A percentile compares a stretch with the other conserved stretches of the same genome.
phyloP scores from a whole-genome alignment of 2,888 invertebrate species.

The Cecidostiba fungosa region DNA sequence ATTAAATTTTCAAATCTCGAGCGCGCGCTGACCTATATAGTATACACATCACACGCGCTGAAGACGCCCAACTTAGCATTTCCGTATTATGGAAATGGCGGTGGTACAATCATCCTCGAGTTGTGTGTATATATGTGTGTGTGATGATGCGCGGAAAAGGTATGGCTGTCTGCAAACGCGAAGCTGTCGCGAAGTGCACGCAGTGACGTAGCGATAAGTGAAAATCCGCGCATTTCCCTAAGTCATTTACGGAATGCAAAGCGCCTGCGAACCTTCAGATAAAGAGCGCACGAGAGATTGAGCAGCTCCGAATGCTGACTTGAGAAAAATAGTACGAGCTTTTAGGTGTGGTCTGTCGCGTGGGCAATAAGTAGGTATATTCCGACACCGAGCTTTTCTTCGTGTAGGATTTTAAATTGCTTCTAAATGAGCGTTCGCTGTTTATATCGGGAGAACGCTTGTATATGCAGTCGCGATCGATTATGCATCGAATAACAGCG shows the following conservation, averaged over 20 bases:
- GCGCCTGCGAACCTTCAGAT: constrained; percentile 55
- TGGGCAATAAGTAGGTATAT: too few relatives aligned
- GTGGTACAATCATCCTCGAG: not conserved
- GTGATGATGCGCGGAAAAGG: not conserved
- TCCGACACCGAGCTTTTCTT: too few relatives aligned
- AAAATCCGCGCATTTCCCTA: constrained; percentile 57
- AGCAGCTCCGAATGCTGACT: not conserved
- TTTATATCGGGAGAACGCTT: too few relatives aligned
- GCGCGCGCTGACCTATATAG: not conserved
- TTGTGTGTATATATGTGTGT: not conserved
- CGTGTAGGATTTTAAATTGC: too few relatives aligned
- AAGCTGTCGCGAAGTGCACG: not conserved
- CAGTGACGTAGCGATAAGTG: constrained; percentile 43
- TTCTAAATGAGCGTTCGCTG: too few relatives aligned
- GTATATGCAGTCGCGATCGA: not conserved
- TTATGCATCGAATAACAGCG: not conserved
- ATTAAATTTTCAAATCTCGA: constrained; percentile 32
- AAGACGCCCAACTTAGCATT: constrained; percentile 17
- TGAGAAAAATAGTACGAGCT: not conserved
- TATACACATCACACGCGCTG: not conserved
- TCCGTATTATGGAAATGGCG: constrained; percentile 30
- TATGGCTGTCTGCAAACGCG: not conserved
- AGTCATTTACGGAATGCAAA: constrained; percentile 60
- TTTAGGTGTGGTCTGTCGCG: too few relatives aligned
- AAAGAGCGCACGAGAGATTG: constrained; percentile 21